phyloP scores from a whole-genome alignment of 2,797 vertebrate species.

The Crax fasciolata region DNA sequence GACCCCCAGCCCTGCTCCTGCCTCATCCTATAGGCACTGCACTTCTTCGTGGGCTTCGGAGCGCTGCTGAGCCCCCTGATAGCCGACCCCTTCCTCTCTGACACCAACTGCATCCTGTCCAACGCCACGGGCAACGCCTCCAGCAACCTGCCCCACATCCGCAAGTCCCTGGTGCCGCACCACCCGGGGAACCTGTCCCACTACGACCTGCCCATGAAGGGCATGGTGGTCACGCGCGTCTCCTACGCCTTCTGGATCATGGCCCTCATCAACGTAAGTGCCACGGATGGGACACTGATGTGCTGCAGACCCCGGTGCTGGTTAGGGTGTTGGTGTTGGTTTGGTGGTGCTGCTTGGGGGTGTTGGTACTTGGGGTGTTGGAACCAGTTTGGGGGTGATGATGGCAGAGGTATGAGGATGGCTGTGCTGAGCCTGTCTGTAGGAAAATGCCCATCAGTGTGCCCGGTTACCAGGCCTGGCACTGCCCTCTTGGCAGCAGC shows the following conservation, averaged over 20 bases:
- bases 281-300: accelerated
- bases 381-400: no score
- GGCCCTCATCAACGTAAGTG: conserved; percentile 94
- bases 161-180: conserved; percentile 82
- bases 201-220: conserved; percentile 82
- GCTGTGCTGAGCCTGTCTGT: not conserved
- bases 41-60: conserved; percentile 95
- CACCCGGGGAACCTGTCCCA: conserved; percentile 82
- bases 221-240: conserved; percentile 84
- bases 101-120: conserved; percentile 87
- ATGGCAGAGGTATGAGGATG: accelerated
- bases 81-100: conserved; percentile 94
- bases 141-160: conserved; percentile 85
- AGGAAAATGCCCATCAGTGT: accelerated
- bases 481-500: not conserved
- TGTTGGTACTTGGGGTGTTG: not conserved
- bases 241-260: conserved; percentile 99
- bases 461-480: accelerated
- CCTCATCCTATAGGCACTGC: conserved; percentile 86
- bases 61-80: conserved; percentile 94
- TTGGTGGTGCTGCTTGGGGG: not conserved
- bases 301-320: accelerated
- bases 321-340: no score
- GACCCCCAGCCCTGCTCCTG: accelerated
- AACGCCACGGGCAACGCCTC: conserved; percentile 85